Conservation (phyloP, 2,888 invertebrate genomes). For the Noctuana brunneofusca region DNA sequence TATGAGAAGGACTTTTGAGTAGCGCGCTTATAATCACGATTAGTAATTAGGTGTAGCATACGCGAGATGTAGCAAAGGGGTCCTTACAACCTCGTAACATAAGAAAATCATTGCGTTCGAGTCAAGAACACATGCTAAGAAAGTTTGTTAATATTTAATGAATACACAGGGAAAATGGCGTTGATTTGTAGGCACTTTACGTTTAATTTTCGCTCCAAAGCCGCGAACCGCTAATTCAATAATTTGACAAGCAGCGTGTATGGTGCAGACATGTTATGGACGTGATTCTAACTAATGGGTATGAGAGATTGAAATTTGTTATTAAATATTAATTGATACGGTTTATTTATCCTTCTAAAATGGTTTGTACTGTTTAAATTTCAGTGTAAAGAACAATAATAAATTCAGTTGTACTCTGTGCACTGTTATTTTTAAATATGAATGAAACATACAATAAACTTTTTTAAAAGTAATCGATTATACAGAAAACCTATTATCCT, state of each 20-base stretch:
- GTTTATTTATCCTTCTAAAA: not conserved
- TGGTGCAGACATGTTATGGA: constrained; percentile 41
- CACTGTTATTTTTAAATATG: too few relatives aligned
- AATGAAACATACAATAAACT: too few relatives aligned
- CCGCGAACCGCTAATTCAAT: constrained; percentile 70
- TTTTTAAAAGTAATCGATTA: too few relatives aligned
- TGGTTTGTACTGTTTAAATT: not conserved
- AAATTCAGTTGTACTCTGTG: too few relatives aligned
- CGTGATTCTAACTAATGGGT: constrained; percentile 29
- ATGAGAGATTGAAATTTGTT: constrained; percentile 23
- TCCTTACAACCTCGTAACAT: constrained; percentile 41
- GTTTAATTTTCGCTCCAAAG: constrained; percentile 67
- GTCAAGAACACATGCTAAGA: constrained; percentile 78
- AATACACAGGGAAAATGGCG: constrained; percentile 53
- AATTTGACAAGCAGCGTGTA: constrained; percentile 58
- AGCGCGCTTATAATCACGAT: constrained; percentile 73
- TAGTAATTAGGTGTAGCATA: constrained; percentile 69
- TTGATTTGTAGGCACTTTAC: constrained; percentile 72
- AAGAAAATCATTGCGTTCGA: constrained; percentile 53
- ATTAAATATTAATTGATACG: constrained; percentile 14
- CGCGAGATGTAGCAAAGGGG: constrained; percentile 41
- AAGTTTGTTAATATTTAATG: constrained; percentile 81
- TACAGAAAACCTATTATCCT: too few relatives aligned
- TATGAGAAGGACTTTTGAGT: constrained; percentile 27
- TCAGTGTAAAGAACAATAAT: too few relatives aligned